Base-by-base conservation (phyloP, 2,888 invertebrate genomes). In the Oscheius sp. region DNA sequence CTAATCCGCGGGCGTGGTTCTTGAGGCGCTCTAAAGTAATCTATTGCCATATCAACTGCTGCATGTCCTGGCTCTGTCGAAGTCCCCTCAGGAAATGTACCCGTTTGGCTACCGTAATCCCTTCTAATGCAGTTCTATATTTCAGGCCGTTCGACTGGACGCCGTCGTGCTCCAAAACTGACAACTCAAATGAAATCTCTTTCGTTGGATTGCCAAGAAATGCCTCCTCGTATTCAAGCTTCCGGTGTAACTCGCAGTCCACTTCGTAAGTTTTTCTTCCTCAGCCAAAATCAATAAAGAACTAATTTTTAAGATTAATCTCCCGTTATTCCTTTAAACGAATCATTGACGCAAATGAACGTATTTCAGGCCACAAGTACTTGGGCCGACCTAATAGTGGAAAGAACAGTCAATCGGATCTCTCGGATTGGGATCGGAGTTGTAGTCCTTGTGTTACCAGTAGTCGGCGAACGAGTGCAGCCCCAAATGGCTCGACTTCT, bases 111-210 rank as follows among this genome's bases (percentile, higher is more conserved):
- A 15, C 8, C 37, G 37, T 10, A 15, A 37, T n/a, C n/a, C n/a
- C 48, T 55, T 20, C n/a, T 33, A 12, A 1, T 33, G 31, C 55
- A 6, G 17, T 2, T 33, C 17, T 61, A 2, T 8, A 15, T 46
- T 74, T 39, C 71, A 78, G 75, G 76, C 55, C 70, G 73, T 8
- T 75, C 67, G 5, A 63, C 71, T 10, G 73, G 80, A 23, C 75
- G 83, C n/a, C 80, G 79, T 15, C 74, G 84, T 42, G 81, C 84
- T 33, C 85, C 85, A 2, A 84, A 84, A 65, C 78, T 85, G 65
- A 76, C 81, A 10, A 82, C 84, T 64, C 86, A 85, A 63, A 85
- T 85, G 85, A 85, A 85, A 64, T 83, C 83, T 6, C 74, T 84
- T 27, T 85, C 85, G 12, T 67, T 85, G 66, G 85, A 85, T 65